Base-by-base conservation (phyloP, 2,797 vertebrate genomes). In the Myripristis jacobus region DNA sequence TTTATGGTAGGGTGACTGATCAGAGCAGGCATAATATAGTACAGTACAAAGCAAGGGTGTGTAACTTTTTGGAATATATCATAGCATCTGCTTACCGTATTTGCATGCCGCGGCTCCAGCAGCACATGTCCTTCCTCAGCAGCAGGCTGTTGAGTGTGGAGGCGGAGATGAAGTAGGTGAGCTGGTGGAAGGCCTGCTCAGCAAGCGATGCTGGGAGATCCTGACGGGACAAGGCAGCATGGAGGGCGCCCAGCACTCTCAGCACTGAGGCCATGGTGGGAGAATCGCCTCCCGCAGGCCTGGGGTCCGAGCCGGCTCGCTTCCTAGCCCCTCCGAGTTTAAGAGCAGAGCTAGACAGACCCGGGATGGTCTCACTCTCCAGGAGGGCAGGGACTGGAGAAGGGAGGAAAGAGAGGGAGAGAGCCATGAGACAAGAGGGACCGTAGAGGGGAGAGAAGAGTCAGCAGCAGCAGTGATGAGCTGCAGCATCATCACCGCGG, bases 51-150 rank as follows among this genome's bases (percentile, higher is more conserved):
- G 7, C 34, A 36, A 36, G 9, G 6, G 6, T 36, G 34, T 9
- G 10, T 9, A 9, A 9, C 34, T 36, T 36, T 36, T 36, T 9
- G 8, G 7, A 36, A 36, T 6, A 10, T 36, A 36, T 36, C 8
- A 9, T 36, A 36, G 13, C 13, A 15, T 12, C 2, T 43, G 1
- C 25, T 7, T 66, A 95, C 95, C 95, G 90, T 88, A 96, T 95
- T 74, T 95, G 93, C 63, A 95, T 83, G 56, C 95, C 95, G 0
- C 93, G 87, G 74, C 87, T 94, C 87, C 94, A 95, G 89, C 90
- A 93, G 89, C 95, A 95, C 51, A 89, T 79, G 73, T 95, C 93
- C 69, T 93, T 95, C 50, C 94, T 90, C 58, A 95, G 91, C 77
- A 96, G 88, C 79, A 96, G 89, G 77, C 82, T 93, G 92, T 94